Base-by-base conservation (phyloP, 2,888 invertebrate genomes). In the Plutella xylostella region DNA sequence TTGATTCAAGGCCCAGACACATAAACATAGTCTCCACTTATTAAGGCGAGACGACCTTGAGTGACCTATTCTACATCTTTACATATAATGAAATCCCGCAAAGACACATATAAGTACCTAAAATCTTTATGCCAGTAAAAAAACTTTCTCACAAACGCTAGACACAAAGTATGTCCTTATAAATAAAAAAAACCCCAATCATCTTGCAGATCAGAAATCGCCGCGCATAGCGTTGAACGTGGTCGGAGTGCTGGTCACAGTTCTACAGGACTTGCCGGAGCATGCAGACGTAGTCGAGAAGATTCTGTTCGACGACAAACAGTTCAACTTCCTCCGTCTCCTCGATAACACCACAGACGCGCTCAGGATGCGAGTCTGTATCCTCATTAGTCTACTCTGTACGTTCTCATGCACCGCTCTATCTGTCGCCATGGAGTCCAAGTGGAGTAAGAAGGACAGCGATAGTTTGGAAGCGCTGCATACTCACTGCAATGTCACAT, bases 241-340 rank as follows among this genome's bases (percentile, higher is more conserved):
- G 9, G 65, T 93, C 20, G 92, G 92, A 0, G 85, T 93, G 22
- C 77, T 94, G 7, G 91, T 89, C 43, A 90, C 92, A 11, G 86
- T 93, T 3, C 69, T 94, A 14, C 87, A 92, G 53, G 89, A 89
- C 48, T 71, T 90, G 15, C 92, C 94, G 0, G 92, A 92, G 60
- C 91, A 93, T 61, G 89, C 89, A 0, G 90, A 90, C 47, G 80
- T 93, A 0, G 89, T 94, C 0, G 92, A 92, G 60, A 88, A 88
- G 56, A 88, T 94, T 48, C 73, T 92, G 4, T 78, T 89, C 46
- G 86, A 86, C 31, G 76, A 82, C 47, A 52, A 70, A 2, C 71
- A 72, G 3, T 76, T 74, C 45, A 82, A 87, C 58, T 85, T 91
- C 48, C 66, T 86, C 31, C 64, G 63, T 22, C 76, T 91, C 42